A percentile compares a stretch with the other conserved stretches of the same genome.
Evolutionary conservation across 2,113 vertebrate species (phyloP).

Genomic region (Saguinus midas): DNA sequence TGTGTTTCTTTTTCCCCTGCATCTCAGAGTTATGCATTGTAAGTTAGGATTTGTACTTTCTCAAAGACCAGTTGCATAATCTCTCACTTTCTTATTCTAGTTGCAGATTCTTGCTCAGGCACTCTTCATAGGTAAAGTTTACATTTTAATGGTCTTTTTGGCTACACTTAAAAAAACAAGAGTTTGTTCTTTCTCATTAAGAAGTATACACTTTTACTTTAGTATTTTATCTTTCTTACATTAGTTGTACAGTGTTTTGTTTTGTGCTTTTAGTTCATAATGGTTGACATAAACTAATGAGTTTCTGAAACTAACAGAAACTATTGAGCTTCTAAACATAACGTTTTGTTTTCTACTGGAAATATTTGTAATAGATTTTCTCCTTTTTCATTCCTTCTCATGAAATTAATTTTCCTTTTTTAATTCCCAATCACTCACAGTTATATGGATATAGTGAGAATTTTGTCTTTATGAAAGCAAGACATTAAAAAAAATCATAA

Average conservation of each 20-base stretch:
- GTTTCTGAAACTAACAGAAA: neutral
- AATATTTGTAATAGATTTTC: neutral
- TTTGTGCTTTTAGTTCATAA: neutral
- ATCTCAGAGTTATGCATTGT: neutral
- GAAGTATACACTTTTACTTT: neutral
- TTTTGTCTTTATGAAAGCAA: neutral
- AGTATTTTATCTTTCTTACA: neutral
- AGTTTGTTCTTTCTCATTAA: neutral
- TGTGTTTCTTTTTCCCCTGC: neutral
- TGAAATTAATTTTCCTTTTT: neutral
- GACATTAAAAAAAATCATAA: neutral
- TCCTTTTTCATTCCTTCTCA: neutral
- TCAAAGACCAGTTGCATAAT: neutral
- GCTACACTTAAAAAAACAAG: neutral
- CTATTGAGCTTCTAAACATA: neutral
- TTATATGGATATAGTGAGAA: neutral
- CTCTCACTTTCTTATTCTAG: neutral
- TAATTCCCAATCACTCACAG: neutral
- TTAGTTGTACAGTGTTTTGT: neutral
- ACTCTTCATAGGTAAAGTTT: neutral
- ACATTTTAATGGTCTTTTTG: neutral
- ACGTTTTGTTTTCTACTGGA: neutral
- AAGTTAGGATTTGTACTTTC: neutral
- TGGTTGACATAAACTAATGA: neutral
- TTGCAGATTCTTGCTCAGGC: neutral